Evolutionary conservation across 2,888 invertebrate genomes (phyloP).

Genomic region (Bombylius major): DNA sequence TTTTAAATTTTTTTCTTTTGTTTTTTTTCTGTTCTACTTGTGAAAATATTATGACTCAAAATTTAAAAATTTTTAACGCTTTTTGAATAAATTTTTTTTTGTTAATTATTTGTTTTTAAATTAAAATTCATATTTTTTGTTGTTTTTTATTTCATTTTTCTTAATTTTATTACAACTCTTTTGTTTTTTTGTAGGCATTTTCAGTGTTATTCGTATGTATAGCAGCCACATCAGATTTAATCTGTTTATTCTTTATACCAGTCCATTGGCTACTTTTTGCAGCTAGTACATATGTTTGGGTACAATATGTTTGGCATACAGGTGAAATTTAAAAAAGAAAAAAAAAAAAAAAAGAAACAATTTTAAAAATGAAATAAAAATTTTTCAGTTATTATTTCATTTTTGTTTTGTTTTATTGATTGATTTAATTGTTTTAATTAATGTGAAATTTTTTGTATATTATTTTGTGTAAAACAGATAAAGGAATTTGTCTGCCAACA

Average conservation of each 20-base stretch:
- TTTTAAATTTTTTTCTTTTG: not conserved
- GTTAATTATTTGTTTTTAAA: no score
- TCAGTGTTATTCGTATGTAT: conserved; percentile 97
- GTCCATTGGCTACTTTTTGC: conserved; percentile 96
- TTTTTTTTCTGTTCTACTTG: not conserved
- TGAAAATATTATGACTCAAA: no score
- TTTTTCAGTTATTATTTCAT: not conserved
- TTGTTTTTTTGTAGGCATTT: conserved; percentile 62
- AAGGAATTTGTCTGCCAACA: conserved; percentile 89
- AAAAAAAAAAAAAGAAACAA: no score
- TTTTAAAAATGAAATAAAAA: no score
- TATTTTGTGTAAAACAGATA: conserved; percentile 44
- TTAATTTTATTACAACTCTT: no score
- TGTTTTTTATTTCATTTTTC: not conserved
- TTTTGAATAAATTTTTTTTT: no score
- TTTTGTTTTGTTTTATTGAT: not conserved
- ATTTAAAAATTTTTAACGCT: no score
- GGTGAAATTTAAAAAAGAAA: conserved; percentile 43
- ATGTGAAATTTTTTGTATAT: conserved; percentile 15
- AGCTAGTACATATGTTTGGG: conserved; percentile 98
- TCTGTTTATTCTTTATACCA: conserved; percentile 98
- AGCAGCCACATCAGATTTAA: conserved; percentile 93
- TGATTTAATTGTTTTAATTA: not conserved
- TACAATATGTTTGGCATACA: conserved; percentile 96
- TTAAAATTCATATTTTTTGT: not conserved